These are phyloP conservation scores for Drosophila borborema DNA, from an alignment of 2,888 invertebrate genomes.

Conservation along the genomic window DNA sequence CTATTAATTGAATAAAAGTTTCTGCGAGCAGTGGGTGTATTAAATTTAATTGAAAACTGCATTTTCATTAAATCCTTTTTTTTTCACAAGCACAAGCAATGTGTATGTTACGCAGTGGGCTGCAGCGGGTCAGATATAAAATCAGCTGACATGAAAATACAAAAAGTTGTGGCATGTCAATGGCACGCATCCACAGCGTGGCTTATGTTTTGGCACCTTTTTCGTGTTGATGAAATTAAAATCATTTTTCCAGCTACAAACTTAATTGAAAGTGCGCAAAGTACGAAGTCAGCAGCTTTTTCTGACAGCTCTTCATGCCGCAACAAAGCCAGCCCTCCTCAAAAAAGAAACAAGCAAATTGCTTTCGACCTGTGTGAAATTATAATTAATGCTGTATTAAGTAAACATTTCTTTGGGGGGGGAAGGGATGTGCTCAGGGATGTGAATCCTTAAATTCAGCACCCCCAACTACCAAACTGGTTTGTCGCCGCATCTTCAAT, in stretches of 20 bases:
- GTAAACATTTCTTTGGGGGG: neutral
- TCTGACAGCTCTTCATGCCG: conserved; percentile 10
- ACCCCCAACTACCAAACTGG: neutral
- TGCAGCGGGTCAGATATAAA: conserved; percentile 3
- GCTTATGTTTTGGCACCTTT: conserved; percentile 27
- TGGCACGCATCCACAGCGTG: conserved; percentile 2
- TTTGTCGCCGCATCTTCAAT: conserved; percentile 12
- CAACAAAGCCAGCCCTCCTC: neutral
- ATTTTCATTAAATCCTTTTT: conserved; percentile 24
- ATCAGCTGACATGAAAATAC: conserved; percentile 7
- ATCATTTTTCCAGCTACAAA: conserved; percentile 9
- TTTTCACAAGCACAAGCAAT: neutral
- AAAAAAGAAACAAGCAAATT: neutral
- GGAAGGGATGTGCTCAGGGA: no score
- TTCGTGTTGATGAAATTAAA: conserved; percentile 49
- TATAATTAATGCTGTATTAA: neutral
- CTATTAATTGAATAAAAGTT: conserved; percentile 68
- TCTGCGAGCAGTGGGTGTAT: conserved; percentile 9
- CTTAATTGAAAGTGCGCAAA: conserved; percentile 11
- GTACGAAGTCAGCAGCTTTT: conserved; percentile 23
- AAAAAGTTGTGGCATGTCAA: conserved; percentile 11
- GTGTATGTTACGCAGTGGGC: conserved; percentile 18
- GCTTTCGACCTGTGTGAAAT: neutral
- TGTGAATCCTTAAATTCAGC: neutral
- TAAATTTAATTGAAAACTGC: conserved; percentile 36